Evolutionary conservation across 2,797 vertebrate genomes (phyloP), one percentile per base, ranked within the genome.

Genomic region (Acrossocheilus fasciatus): DNA sequence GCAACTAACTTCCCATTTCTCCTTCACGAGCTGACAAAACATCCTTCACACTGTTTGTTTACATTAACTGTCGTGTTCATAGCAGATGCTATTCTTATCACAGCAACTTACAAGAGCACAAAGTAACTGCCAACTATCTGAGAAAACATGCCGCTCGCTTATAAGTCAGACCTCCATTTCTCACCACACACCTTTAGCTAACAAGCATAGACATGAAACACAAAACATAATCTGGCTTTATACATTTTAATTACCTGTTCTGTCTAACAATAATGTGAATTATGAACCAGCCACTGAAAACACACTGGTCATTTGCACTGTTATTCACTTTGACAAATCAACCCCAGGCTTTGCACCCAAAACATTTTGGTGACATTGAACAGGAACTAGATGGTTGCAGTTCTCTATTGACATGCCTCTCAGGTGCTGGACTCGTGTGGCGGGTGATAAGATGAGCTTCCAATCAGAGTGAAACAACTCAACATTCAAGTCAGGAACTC

Each of bases 401-500:
- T 76, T 62, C 7, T 23, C 34, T 57, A 82, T 82, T 82, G 18
- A 47, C 45, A 84, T 54, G 43, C 54, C 15, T 83, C 36, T 82
- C 80, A 70, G 66, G 47, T 41, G 20, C 80, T 39, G 14, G 36
- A 41, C 23, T 43, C 4, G 15, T 72, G 50, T 57, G 50, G 59
- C 6, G 59, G 52, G 41, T 80, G 78, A 81, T 62, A 43, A 79
- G 57, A 59, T 0, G 20, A 36, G 20, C 34, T 39, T 77, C 73
- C 26, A 75, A 75, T 75, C 73, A 52, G 52, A 57, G 34, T 39
- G 34, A 57, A 78, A 78, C 9, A 26, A 52, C 20, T 82, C 66
- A 70, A 26, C 34, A 82, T 82, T 82, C 47, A 82, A 70, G 81
- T 82, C 66, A 82, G 47, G 81, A 69, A 66, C 78, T 69, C 18